These are phyloP conservation scores for Galeruca laticollis DNA, from an alignment of 2,888 invertebrate species.

Conservation along the genomic window DNA sequence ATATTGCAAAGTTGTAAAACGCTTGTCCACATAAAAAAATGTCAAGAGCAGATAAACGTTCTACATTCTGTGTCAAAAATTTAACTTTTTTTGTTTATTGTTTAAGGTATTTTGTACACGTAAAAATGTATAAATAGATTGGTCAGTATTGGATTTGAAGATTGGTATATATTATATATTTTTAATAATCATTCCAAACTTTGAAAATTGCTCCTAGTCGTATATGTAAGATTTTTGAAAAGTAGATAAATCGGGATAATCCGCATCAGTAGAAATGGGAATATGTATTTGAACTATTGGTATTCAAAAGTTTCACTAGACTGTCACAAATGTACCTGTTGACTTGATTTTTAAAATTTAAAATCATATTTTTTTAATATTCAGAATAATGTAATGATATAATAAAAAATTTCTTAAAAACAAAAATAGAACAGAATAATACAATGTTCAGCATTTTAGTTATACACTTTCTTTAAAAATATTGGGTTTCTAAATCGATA, in stretches of 20 bases:
- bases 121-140: conserved; percentile 9
- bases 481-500: too few relatives aligned
- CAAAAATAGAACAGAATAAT: too few relatives aligned
- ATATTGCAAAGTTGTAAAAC: neutral
- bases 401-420: too few relatives aligned
- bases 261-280: neutral
- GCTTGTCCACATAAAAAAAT: conserved; percentile 6
- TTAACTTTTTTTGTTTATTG: neutral
- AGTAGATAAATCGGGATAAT: neutral
- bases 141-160: conserved; percentile 20
- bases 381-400: too few relatives aligned
- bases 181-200: conserved; percentile 31
- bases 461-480: too few relatives aligned
- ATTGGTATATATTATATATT: conserved; percentile 24
- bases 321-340: too few relatives aligned
- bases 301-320: neutral
- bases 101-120: neutral
- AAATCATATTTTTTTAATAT: too few relatives aligned
- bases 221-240: conserved; percentile 3
- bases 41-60: conserved; percentile 3
- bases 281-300: neutral
- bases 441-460: too few relatives aligned
- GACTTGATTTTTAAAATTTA: too few relatives aligned
- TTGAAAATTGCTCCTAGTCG: conserved; percentile 18
- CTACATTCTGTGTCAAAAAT: neutral